These are phyloP conservation scores for Ceratina australensis DNA, from an alignment of 1,140 invertebrate genomes.

Conservation along the genomic window DNA sequence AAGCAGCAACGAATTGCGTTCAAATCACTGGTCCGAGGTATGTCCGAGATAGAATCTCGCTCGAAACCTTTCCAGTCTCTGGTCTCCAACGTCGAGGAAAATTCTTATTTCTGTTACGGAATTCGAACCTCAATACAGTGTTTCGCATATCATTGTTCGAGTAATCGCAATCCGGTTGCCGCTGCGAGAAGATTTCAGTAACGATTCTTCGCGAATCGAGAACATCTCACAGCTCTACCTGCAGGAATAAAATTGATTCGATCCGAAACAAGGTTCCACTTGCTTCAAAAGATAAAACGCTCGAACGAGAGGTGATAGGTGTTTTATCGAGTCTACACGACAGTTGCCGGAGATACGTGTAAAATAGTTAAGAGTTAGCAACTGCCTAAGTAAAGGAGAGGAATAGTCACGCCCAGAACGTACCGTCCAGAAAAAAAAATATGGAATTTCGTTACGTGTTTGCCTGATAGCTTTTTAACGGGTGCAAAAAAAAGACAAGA, in stretches of 20 bases:
- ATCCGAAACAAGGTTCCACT: neutral
- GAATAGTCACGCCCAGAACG: conserved; percentile 54
- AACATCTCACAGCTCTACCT: neutral
- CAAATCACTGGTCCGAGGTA: conserved; percentile 49
- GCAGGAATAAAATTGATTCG: conserved; percentile 3
- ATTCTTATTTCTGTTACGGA: neutral
- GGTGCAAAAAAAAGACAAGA: neutral
- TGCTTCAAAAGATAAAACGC: neutral
- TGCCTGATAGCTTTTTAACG: conserved; percentile 38
- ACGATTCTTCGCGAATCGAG: neutral
- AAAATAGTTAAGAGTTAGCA: conserved; percentile 28
- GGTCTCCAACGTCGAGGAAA: neutral
- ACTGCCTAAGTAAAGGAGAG: conserved; percentile 27
- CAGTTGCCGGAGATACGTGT: conserved; percentile 43
- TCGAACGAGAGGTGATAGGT: conserved; percentile 23
- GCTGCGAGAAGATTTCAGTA: neutral
- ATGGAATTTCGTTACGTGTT: conserved; percentile 43
- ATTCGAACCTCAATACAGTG: neutral
- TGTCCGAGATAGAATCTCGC: conserved; percentile 17
- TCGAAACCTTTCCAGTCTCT: conserved; percentile 3
- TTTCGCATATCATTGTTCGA: neutral
- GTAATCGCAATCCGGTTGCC: no score
- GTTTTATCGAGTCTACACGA: conserved; percentile 36
- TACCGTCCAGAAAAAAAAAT: conserved; percentile 55
- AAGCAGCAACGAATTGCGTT: conserved; percentile 53